phyloP scores from a whole-genome alignment of 2,888 invertebrate species.

The Mesodorylaimus sp. region DNA sequence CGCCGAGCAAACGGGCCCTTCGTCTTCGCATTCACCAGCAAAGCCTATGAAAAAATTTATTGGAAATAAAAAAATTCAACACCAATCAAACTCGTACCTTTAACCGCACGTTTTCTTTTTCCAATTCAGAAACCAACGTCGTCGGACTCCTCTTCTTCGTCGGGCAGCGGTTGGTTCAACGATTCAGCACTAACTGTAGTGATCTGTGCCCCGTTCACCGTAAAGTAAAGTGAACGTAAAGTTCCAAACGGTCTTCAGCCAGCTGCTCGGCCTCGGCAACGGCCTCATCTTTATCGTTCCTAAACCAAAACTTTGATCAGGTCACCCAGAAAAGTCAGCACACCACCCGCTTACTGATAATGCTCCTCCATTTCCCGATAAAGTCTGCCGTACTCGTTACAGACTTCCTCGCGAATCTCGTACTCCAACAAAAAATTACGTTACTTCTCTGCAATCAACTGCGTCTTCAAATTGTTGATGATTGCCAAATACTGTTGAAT shows the following conservation, averaged over 20 bases:
- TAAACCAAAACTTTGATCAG: not conserved
- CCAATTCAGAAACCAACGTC: no score
- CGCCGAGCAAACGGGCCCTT: no score
- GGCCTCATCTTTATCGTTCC: not conserved
- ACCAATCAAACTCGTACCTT: no score
- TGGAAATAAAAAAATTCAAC: no score
- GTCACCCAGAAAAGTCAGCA: no score
- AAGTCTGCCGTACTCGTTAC: not conserved
- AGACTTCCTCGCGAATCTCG: constrained; percentile 5
- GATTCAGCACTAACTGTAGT: no score
- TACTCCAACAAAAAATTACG: constrained; percentile 1
- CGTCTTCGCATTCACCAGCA: no score
- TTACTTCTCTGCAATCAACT: constrained; percentile 4
- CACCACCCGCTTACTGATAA: not conserved
- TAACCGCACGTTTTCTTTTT: no score
- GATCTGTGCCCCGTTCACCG: no score
- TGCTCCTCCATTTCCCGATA: not conserved
- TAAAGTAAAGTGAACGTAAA: constrained; percentile 1
- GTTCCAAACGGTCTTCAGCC: constrained; percentile 6
- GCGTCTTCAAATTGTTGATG: not conserved
- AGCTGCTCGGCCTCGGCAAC: not conserved
- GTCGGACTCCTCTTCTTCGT: no score
- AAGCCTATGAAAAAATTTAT: no score
- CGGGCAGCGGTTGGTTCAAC: no score
- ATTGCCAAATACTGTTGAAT: not conserved